Base-by-base conservation (phyloP, 2,797 vertebrate genomes). In the Enteromius viviparus region DNA sequence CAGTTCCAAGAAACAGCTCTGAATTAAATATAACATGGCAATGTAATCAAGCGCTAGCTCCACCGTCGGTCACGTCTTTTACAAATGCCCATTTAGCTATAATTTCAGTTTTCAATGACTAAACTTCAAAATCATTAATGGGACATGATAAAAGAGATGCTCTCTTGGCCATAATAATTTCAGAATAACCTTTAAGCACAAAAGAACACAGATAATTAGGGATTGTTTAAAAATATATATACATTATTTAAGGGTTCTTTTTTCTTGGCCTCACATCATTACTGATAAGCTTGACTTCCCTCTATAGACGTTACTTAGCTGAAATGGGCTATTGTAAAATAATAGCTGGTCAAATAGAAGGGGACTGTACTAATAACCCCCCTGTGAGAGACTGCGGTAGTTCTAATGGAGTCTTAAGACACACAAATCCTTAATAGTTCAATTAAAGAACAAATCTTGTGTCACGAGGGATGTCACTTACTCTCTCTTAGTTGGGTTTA, bases 401-500 rank as follows among this genome's bases (percentile, higher is more conserved):
- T 60, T n/a, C 29, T 69, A 23, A 49, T 37, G 29, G 3, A 29
- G 78, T 47, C 34, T 70, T 70, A 55, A 42, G 65, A 58, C 32
- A 58, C 23, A 17, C 26, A 72, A 47, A 62, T 72, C 40, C 55
- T 8, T 49, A 81, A 62, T 26, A 72, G 53, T 71, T 21, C 26
- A 81, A 60, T 3, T 58, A 62, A 75, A 60, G 11, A 51, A 71
- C 74, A 77, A 42, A 29, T 68, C 77, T 62, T 66, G 69, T 69
- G 40, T 70, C 76, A 29, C 23, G 5, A 21, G 62, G 75, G 83
- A 74, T 40, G 58, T 84, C 78, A 76, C 78, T 84, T 81, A 53
- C 26, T 81, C 23, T 76, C 75, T 75, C 21, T 80, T 80, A 47
- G 75, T 40, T 72, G 68, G 65, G 76, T 82, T 87, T 82, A 86